These are phyloP conservation scores for Cheilosia vulpina DNA, from an alignment of 2,888 invertebrate genomes.

Conservation along the genomic window DNA sequence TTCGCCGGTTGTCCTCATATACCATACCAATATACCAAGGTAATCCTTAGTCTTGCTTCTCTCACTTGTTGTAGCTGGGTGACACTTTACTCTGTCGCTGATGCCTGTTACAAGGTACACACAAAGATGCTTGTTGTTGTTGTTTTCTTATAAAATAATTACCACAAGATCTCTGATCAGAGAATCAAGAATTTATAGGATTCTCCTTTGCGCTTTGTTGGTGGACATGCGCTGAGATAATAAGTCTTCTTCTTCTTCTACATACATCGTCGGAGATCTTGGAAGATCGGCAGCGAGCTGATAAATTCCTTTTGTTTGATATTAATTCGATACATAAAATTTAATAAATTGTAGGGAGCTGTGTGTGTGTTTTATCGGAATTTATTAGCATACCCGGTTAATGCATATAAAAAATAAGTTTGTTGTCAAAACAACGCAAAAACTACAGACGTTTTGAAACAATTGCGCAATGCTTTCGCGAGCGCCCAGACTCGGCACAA, in stretches of 20 bases:
- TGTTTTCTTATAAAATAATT: conserved; percentile 49
- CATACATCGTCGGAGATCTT: background rate
- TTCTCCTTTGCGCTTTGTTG: conserved; percentile 1
- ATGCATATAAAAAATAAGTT: background rate
- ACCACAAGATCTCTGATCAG: conserved; percentile 53
- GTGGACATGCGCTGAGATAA: conserved; percentile 11
- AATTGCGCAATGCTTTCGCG: too few species aligned
- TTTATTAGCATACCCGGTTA: background rate
- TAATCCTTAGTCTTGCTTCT: conserved; percentile 33
- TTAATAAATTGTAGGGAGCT: conserved; percentile 32
- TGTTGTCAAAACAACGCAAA: too few species aligned
- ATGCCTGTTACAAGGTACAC: conserved; percentile 24
- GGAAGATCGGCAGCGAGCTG: conserved; percentile 33
- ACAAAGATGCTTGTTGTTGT: conserved; percentile 29
- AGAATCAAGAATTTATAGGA: conserved; percentile 49
- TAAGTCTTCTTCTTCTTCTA: conserved; percentile 35
- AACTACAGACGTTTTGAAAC: too few species aligned
- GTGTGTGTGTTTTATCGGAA: background rate
- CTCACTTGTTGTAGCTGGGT: conserved; percentile 66
- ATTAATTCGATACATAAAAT: conserved; percentile 6
- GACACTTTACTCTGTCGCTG: conserved; percentile 67
- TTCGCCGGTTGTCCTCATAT: conserved; percentile 7
- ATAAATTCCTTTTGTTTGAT: conserved; percentile 54
- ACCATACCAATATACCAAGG: conserved; percentile 1
- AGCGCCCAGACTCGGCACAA: too few species aligned